Evolutionary conservation across 2,113 vertebrate species (phyloP), one percentile per base, ranked within the genome.

Genomic region (Oncorhynchus gorbuscha): DNA sequence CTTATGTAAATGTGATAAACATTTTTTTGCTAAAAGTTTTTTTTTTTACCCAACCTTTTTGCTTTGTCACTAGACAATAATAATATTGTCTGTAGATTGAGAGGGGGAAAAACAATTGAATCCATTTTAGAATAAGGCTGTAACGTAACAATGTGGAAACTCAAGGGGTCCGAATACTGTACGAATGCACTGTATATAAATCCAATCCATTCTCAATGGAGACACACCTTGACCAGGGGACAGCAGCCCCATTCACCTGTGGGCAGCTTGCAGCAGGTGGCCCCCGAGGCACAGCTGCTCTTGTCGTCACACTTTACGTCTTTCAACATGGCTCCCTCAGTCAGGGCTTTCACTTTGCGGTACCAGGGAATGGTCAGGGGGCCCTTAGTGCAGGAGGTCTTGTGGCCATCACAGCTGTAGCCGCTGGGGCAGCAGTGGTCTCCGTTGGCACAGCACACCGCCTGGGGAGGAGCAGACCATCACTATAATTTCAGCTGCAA

Each of bases 181-280:
- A 8, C 39, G 2, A 45, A 45, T 45, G 39, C 39, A 45, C 8
- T 39, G 35, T 39, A 39, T 39, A 39, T 39, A 39, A 39, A 39
- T 39, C 39, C 49, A 51, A 39, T 58, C 51, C 51, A 16, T 58
- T 58, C 18, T 20, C 51, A 62, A 11, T 3, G 59, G 59, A 7
- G 59, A 62, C n/a, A 6, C n/a, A 94, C 94, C 93, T 94, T 89
- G 2, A 90, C 86, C 22, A 94, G 90, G 0, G 94, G 94, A 81
- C 94, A 95, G 90, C 94, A 95, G 75, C 90, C 92, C 94, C 94
- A 94, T 61, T 82, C 73, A 32, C 91, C 92, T 0, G 88, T 83
- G 18, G 67, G 8, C 76, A 93, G 88, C 16, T 80, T 87, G 62
- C 94, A 95, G 89, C 94, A 94, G 49, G 94, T 94, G 3, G 86